A percentile compares a stretch with the other conserved stretches of the same genome.
Evolutionary conservation across 2,888 invertebrate genomes (phyloP).

Genomic region (Apamea epomidion): DNA sequence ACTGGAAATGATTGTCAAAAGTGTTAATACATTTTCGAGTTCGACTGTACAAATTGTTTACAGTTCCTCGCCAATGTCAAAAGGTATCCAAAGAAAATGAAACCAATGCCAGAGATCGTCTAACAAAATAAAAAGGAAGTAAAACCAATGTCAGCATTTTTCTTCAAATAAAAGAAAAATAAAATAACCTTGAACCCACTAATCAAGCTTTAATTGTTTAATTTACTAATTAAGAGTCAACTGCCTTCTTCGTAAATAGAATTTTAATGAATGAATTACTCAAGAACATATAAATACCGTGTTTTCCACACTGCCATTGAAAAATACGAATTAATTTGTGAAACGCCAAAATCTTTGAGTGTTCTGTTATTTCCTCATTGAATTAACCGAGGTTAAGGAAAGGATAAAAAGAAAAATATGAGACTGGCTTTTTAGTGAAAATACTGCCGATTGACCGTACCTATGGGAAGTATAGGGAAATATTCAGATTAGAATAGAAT

Average conservation of each 20-base stretch:
- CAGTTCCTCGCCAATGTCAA: background rate
- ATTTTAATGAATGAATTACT: conserved; percentile 6
- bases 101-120: background rate
- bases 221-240: conserved; percentile 9
- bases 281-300: background rate
- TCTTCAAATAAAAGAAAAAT: background rate
- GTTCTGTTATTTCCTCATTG: conserved; percentile 19
- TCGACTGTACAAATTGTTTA: background rate
- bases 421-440: background rate
- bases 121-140: background rate
- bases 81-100: background rate
- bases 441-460: too few species aligned
- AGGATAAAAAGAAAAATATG: background rate
- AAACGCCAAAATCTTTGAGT: conserved; percentile 9
- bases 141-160: background rate
- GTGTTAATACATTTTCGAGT: background rate
- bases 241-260: conserved; percentile 71
- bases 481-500: too few species aligned
- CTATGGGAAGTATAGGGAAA: too few species aligned
- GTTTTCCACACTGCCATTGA: conserved; percentile 24
- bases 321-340: conserved; percentile 23
- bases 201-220: background rate
- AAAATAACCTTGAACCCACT: background rate
- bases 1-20: background rate
- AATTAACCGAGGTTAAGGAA: background rate